Percentiles rank a stretch among this genome's conserved stretches.
Evolutionary conservation across 2,797 vertebrate species (phyloP).

Genomic region (Falco columbarius): DNA sequence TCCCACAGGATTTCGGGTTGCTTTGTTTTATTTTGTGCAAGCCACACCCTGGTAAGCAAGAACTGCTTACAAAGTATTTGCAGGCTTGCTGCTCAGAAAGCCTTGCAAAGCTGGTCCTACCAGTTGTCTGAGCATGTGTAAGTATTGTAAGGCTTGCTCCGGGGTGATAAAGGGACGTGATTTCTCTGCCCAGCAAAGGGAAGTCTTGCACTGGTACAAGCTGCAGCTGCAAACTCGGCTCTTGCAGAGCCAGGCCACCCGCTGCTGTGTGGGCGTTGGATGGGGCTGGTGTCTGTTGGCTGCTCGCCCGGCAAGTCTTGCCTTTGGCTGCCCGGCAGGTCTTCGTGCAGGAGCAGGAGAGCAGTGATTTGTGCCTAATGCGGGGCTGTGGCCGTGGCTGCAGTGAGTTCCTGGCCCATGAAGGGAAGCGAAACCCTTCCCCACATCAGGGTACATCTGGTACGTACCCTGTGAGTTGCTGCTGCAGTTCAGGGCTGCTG

Average conservation of each 20-base stretch:
- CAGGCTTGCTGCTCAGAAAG: neutral
- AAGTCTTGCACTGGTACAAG: neutral
- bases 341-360: neutral
- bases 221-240: neutral
- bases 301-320: neutral
- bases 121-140: neutral
- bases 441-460: accelerated
- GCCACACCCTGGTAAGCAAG: slow-evolving; percentile 6
- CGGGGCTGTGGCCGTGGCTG: accelerated
- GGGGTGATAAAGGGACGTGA: neutral
- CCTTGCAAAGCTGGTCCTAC: slow-evolving; percentile 40
- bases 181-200: neutral
- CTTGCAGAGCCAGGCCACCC: neutral
- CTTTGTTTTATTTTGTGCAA: neutral
- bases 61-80: neutral
- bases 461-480: accelerated
- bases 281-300: neutral
- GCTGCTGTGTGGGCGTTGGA: neutral
- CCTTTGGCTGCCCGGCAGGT: neutral
- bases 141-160: neutral
- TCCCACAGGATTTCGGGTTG: neutral
- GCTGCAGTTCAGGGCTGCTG: neutral
- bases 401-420: neutral
- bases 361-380: neutral
- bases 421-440: neutral